Percentiles rank a stretch among this genome's conserved stretches.
phyloP scores from a whole-genome alignment of 2,113 vertebrate genomes.

The Pomatorhinus ruficollis region DNA sequence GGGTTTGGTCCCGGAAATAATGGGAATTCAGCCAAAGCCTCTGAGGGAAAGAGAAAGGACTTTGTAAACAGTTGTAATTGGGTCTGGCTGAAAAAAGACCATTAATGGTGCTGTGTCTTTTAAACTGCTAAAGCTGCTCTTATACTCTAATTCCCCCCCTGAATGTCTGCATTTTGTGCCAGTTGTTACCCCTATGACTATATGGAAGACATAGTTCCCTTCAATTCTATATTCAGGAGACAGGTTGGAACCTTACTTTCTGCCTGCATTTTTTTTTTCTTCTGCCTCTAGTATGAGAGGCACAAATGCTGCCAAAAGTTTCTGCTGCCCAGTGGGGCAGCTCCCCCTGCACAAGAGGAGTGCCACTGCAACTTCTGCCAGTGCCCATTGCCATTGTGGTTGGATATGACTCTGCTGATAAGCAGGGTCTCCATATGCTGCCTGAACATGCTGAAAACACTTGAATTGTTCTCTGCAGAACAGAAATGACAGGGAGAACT shows the following conservation, averaged over 20 bases:
- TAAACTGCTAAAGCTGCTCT: background rate
- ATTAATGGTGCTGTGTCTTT: background rate
- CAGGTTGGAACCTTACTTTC: background rate
- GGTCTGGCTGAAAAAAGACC: slow-evolving; percentile 30
- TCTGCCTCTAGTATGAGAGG: background rate
- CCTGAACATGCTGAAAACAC: background rate
- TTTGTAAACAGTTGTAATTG: slow-evolving; percentile 45
- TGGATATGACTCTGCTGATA: background rate
- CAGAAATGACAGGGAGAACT: background rate
- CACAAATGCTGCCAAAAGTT: background rate
- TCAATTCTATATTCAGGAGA: background rate
- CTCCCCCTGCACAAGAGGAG: background rate
- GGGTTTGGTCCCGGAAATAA: slow-evolving; percentile 20
- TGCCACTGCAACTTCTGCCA: background rate
- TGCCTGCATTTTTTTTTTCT: background rate
- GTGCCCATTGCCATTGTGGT: accelerated
- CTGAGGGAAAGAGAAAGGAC: slow-evolving; percentile 23
- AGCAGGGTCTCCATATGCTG: background rate
- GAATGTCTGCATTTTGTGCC: background rate
- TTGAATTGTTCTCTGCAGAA: background rate
- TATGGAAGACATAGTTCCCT: background rate
- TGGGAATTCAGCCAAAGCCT: slow-evolving; percentile 31
- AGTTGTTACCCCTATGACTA: background rate
- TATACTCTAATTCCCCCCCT: background rate
- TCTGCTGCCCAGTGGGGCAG: background rate